A percentile compares a stretch with the other conserved stretches of the same genome.
Evolutionary conservation across 2,797 vertebrate genomes (phyloP).

Genomic region (Fistularia commersonii): DNA sequence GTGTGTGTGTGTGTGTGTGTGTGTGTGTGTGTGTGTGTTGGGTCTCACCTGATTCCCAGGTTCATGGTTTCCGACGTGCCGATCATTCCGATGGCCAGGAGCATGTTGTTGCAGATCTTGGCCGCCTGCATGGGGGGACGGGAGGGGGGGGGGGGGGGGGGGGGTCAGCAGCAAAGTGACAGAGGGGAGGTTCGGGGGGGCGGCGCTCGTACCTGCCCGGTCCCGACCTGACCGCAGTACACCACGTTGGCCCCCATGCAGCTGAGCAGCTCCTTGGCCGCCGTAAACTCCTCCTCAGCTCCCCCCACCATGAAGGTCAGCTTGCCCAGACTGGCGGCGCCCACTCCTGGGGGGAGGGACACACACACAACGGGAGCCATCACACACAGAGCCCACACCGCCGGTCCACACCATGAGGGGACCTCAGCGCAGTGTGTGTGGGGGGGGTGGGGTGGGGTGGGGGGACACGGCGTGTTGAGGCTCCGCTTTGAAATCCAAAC

Average conservation of each 20-base stretch:
- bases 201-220: constrained; percentile 84
- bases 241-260: constrained; percentile 96
- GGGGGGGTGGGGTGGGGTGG: constrained; percentile 1
- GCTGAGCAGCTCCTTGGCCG: constrained; percentile 88
- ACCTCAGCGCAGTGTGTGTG: constrained; percentile 10
- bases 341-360: constrained; percentile 87
- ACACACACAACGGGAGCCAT: background rate
- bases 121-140: too few species aligned
- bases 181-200: background rate
- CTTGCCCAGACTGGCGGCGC: constrained; percentile 91
- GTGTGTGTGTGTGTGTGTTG: too few species aligned
- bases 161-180: background rate
- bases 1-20: too few species aligned
- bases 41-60: constrained; percentile 91
- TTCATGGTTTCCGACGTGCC: constrained; percentile 98
- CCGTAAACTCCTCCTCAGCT: constrained; percentile 91
- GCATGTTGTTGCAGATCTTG: constrained; percentile 99
- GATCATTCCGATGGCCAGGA: constrained; percentile 96
- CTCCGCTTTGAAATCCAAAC: too few species aligned
- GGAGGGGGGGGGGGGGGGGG: too few species aligned
- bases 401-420: too few species aligned
- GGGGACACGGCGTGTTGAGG: too few species aligned
- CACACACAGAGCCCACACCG: background rate
- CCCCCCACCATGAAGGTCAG: constrained; percentile 99
- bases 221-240: constrained; percentile 94